Evolutionary conservation across 2,113 vertebrate genomes (phyloP), one percentile per base, ranked within the genome.

Genomic region (Hipposideros armiger): DNA sequence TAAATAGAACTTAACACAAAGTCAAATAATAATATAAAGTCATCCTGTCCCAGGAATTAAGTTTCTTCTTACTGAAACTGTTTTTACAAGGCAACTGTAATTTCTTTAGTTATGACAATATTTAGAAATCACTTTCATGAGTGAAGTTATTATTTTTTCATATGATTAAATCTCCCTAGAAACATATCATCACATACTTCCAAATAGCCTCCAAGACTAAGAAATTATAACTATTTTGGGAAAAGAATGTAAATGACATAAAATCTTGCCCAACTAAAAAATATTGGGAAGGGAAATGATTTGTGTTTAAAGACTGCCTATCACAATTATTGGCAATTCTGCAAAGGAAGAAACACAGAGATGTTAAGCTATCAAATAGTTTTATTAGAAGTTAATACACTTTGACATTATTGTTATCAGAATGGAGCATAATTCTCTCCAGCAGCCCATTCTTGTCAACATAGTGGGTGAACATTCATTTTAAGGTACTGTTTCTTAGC

Each of bases 31-130:
- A 70, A 42, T 60, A 76, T 72, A 82, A 83, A 93, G n/a, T 77
- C 32, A 84, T 81, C 76, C 69, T 92, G 30, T 81, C 70, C n/a
- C 0, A 22, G 26, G 62, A 32, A 86, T 81, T 42, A 72, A 90
- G 19, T 80, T 96, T 93, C 32, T 22, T 86, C 54, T 66, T 30
- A 90, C 15, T 90, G 30, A 87, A 92, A 90, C 52, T 94, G 54
- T 54, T 92, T 87, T 74, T 50, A 87, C 13, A 62, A 69, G 56
- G 30, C 62, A 83, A n/a, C 36, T 90, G 10, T 47, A 81, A 80
- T 91, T 91, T 95, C 36, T 85, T 87, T 86, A 96, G 97, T 97
- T 95, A 94, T 89, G 70, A 96, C n/a, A 96, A 91, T 85, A 81
- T 82, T 62, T 81, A 26, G 17, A 97, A 90, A 92, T 92, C 36